These are phyloP conservation scores for Myotis pilosus DNA, from an alignment of 2,797 vertebrate genomes.

Conservation along the genomic window DNA sequence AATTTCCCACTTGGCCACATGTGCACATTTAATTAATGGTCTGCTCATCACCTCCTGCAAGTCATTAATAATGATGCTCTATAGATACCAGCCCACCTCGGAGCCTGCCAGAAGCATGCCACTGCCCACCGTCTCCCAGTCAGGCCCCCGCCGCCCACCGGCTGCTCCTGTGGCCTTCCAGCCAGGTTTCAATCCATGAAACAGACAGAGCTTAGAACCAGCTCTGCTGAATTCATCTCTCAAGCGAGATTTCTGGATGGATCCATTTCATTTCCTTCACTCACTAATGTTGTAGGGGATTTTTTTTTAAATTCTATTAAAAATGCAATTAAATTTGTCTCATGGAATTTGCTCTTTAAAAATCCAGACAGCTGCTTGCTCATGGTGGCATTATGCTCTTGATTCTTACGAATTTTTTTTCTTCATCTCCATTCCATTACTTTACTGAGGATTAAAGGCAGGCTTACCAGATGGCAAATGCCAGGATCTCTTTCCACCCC, in stretches of 20 bases:
- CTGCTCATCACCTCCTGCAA: slow-evolving; percentile 71
- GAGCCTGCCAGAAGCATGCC: slow-evolving; percentile 56
- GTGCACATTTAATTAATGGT: slow-evolving; percentile 76
- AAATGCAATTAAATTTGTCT: slow-evolving; percentile 79
- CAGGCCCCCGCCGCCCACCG: slow-evolving; percentile 24
- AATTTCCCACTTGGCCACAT: slow-evolving; percentile 75
- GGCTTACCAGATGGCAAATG: slow-evolving; percentile 80
- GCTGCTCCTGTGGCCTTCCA: slow-evolving; percentile 74
- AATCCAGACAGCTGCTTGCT: slow-evolving; percentile 81
- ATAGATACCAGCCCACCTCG: slow-evolving; percentile 35
- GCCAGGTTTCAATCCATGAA: slow-evolving; percentile 73
- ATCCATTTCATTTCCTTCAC: slow-evolving; percentile 69
- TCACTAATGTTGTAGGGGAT: slow-evolving; percentile 70
- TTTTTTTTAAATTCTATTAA: slow-evolving; percentile 76
- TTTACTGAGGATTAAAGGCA: slow-evolving; percentile 80
- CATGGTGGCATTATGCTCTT: slow-evolving; percentile 78
- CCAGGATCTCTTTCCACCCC: slow-evolving; percentile 70
- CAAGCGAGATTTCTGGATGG: slow-evolving; percentile 75
- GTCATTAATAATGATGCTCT: slow-evolving; percentile 73
- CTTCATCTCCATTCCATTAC: slow-evolving; percentile 79
- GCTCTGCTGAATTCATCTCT: slow-evolving; percentile 80
- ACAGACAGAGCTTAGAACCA: slow-evolving; percentile 75
- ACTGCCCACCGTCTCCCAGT: slow-evolving; percentile 31
- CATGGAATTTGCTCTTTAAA: slow-evolving; percentile 82
- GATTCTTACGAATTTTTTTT: slow-evolving; percentile 75